Base-by-base conservation (phyloP, 1,140 invertebrate species). In the Diploscapter pachys region DNA sequence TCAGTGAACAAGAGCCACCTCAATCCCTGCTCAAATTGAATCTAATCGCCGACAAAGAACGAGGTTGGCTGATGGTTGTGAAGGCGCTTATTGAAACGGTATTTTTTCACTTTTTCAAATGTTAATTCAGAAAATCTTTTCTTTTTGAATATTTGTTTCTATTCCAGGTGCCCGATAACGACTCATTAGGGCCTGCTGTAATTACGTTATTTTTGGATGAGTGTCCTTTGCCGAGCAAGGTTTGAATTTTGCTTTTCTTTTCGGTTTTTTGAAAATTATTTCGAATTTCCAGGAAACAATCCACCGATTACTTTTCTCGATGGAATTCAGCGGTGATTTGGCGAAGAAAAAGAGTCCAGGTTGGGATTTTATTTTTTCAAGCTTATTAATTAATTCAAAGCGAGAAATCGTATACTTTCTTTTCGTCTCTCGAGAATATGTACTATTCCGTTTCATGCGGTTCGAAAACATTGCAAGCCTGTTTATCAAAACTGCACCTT, bases 201-300 rank as follows among this genome's bases (percentile, higher is more conserved):
- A 95, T 96, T 79, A 93, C 92, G 4, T 88, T 96, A 66, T 86
- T 96, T 11, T 87, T 96, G 54, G 93, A 96, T 86, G 93, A 96
- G 85, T 94, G 92, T 84, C 93, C 93, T 55, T 86, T 96, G 78
- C 94, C 94, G 63, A 92, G 92, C 53, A 93, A 92, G 89, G 93
- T 31, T 31, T 31, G 31, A 31, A 31, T 31, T 31, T 31, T 90
- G 31, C 1, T 31, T 31, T 31, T 31, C 31, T 31, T 31, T 31
- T 31, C 31, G 31, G 31, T 31, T 31, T 31, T 31, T 31, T 31
- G 31, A 31, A 31, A 31, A 31, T 31, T 31, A 31, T 31, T 31
- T 31, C 31, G 31, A 31, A 31, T 31, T 31, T 31, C 31, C 31
- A 31, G 31, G 31, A 31, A 31, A 31, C 31, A 31, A 31, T 31